Base-by-base conservation (phyloP, 2,797 vertebrate genomes). In the Tauraco hartlaubi region DNA sequence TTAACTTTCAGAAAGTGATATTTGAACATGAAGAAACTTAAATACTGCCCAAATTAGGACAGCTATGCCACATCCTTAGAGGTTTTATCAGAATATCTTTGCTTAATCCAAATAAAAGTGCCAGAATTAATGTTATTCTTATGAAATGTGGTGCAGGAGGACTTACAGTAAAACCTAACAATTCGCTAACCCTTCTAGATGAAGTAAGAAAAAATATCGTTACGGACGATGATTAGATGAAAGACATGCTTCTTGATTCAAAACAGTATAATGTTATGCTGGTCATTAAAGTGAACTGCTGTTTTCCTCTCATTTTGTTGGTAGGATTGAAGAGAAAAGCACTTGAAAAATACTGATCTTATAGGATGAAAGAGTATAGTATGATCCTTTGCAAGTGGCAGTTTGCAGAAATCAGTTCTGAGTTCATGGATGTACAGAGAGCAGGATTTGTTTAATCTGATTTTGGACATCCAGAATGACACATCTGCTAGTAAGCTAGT, bases 281-380 rank as follows among this genome's bases (percentile, higher is more conserved):
- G 88, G 77, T 73, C 67, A 55, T 94, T 94, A 93, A 92, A 93
- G 26, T 51, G 58, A 96, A 93, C n/a, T 92, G 77, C 88, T 87
- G 74, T 73, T 96, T 95, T 88, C 61, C 21, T 94, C 86, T 74
- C 58, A 44, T 67, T 85, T 94, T 96, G 83, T 90, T 95, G 68
- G 51, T 33, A 77, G 49, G 90, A 82, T n/a, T 80, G 52, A 92
- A 90, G 75, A 83, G 43, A 93, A 94, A 91, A 91, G 29, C 52
- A 87, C 87, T 91, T 87, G 75, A 90, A 83, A 91, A 74, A 52
- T 54, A 91, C 64, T 44, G 68, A 90, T 92, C 56, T 72, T 90
- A 51, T 11, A 66, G 39, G 48, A 76, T 85, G 31, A 83, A 74
- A 64, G 55, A 54, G 17, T 46, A 23, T 21, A 56, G 51, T 21